phyloP scores from a whole-genome alignment of 2,888 invertebrate genomes.

The Eurois occulta region DNA sequence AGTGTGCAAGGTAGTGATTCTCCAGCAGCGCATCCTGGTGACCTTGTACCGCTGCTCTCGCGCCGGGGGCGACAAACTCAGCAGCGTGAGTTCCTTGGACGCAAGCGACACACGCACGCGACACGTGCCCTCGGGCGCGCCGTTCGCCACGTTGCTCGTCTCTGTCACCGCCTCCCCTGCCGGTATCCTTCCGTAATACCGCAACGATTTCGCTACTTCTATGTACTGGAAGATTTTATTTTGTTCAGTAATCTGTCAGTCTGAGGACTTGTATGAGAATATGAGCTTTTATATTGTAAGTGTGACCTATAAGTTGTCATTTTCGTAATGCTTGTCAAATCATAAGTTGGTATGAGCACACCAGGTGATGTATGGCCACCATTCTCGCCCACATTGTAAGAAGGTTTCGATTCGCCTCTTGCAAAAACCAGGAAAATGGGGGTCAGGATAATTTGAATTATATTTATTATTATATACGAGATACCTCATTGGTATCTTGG shows the following conservation, averaged over 20 bases:
- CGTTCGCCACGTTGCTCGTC: conserved; percentile 74
- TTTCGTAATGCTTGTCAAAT: not conserved
- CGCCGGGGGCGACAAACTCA: conserved; percentile 91
- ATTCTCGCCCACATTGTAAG: not conserved
- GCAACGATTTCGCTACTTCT: conserved; percentile 95
- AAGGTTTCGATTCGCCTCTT: not conserved
- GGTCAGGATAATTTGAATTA: not conserved
- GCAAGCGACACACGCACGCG: conserved; percentile 94
- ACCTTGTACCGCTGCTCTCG: conserved; percentile 97
- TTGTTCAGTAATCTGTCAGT: not conserved
- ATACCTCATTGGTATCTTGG: not conserved
- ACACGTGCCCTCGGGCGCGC: conserved; percentile 69
- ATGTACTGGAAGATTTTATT: conserved; percentile 92
- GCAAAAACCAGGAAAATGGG: not conserved
- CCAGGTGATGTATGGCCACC: not conserved
- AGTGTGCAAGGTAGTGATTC: conserved; percentile 96
- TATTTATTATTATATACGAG: too few relatives aligned
- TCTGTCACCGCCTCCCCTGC: conserved; percentile 87
- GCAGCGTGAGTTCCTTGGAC: conserved; percentile 95
- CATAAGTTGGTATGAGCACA: not conserved
- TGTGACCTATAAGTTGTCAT: not conserved
- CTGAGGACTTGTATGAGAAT: not conserved
- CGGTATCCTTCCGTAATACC: conserved; percentile 96
- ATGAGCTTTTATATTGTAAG: not conserved
- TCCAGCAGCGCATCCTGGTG: conserved; percentile 99